Percentiles rank a stretch among this genome's conserved stretches.
Evolutionary conservation across 2,888 invertebrate genomes (phyloP).

Genomic region (Tetragnatha montana): DNA sequence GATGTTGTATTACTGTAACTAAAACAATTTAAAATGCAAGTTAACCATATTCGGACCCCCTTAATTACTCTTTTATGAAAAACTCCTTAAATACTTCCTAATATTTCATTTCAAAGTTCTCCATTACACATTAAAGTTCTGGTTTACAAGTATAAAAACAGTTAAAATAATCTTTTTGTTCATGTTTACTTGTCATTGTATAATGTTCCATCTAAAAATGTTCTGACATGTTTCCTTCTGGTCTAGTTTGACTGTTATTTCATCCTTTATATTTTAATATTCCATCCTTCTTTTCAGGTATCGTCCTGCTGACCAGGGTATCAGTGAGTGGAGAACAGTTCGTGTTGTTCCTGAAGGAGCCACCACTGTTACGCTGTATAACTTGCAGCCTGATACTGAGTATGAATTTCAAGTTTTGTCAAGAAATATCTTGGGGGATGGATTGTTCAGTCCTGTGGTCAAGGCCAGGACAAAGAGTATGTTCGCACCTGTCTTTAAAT

Average conservation of each 20-base stretch:
- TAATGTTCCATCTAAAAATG: too few species aligned
- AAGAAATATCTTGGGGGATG: constrained; percentile 94
- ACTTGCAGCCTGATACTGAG: constrained; percentile 90
- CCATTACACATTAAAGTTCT: too few species aligned
- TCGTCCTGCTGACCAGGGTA: constrained; percentile 84
- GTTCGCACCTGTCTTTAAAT: constrained; percentile 72
- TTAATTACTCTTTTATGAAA: too few species aligned
- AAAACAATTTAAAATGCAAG: too few species aligned
- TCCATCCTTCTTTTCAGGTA: constrained; percentile 78
- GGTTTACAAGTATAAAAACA: too few species aligned
- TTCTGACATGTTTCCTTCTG: not conserved
- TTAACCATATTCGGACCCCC: too few species aligned
- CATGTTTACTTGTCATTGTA: too few species aligned
- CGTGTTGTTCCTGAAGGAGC: constrained; percentile 94
- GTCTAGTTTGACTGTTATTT: not conserved
- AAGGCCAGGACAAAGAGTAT: constrained; percentile 92
- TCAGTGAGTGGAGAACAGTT: constrained; percentile 93
- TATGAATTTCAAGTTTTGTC: constrained; percentile 98
- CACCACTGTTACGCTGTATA: constrained; percentile 92
- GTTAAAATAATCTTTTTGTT: too few species aligned
- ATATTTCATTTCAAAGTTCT: too few species aligned
- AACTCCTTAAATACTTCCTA: too few species aligned
- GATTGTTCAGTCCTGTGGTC: constrained; percentile 95
- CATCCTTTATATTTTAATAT: not conserved
- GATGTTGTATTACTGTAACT: too few species aligned